These are phyloP conservation scores for Nothoprocta pentlandii DNA, from an alignment of 2,113 vertebrate genomes.

Conservation along the genomic window DNA sequence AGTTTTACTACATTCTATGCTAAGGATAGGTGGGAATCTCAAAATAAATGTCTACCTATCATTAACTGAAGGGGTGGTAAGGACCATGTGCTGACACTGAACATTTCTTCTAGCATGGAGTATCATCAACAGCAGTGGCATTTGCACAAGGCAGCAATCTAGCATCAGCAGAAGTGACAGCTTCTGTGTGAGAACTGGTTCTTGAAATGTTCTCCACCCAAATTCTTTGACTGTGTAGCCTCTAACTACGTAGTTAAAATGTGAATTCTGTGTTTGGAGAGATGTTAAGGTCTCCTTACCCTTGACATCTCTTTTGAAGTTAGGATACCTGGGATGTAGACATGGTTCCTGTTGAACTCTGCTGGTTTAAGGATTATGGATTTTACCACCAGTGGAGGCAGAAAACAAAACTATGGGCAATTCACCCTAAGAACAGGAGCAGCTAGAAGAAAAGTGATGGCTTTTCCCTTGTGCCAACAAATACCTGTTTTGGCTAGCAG, in stretches of 20 bases:
- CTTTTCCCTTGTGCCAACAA: background rate
- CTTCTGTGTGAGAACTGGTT: background rate
- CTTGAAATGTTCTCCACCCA: background rate
- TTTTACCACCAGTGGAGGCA: accelerated
- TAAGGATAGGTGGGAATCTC: background rate
- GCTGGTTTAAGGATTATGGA: background rate
- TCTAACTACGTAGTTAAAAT: background rate
- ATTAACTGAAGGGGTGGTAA: accelerated
- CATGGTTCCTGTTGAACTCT: background rate
- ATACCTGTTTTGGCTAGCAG: background rate
- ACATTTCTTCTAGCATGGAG: background rate
- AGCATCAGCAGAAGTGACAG: background rate
- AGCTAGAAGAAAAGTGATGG: background rate
- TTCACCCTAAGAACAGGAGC: background rate
- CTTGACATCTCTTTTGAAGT: background rate
- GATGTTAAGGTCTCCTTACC: background rate
- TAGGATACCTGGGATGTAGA: background rate
- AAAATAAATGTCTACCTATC: background rate
- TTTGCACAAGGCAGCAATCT: background rate
- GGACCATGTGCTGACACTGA: background rate
- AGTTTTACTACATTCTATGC: background rate
- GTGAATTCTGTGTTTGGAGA: background rate
- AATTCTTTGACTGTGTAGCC: background rate
- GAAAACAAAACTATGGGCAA: background rate
- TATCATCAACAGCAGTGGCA: background rate